Percentiles rank a stretch among this genome's conserved stretches.
Evolutionary conservation across 2,888 invertebrate genomes (phyloP).

Genomic region (Machimus rusticus): DNA sequence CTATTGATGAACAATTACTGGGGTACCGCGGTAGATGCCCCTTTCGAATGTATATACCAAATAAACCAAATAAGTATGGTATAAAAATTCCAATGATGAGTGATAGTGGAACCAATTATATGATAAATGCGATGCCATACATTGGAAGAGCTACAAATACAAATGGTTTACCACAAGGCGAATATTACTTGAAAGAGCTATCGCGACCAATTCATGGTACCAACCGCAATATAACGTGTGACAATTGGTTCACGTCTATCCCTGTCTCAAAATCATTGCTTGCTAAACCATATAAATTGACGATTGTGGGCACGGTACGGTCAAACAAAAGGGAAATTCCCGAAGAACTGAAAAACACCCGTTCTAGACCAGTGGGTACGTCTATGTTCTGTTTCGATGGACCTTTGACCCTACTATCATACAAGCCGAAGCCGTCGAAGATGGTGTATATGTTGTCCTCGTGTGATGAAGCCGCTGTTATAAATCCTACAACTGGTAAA

Average conservation of each 20-base stretch:
- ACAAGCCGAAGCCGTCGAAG: constrained; percentile 12
- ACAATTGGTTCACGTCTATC: constrained; percentile 42
- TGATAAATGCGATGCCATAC: constrained; percentile 40
- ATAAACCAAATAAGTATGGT: constrained; percentile 45
- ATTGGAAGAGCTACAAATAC: constrained; percentile 43
- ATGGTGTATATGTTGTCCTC: constrained; percentile 43
- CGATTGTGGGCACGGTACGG: constrained; percentile 39
- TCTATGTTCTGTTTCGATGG: constrained; percentile 44
- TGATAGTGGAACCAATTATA: constrained; percentile 42
- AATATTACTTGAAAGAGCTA: constrained; percentile 47
- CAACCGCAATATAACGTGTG: constrained; percentile 45
- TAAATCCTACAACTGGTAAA: not conserved
- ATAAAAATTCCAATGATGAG: constrained; percentile 46
- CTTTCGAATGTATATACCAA: constrained; percentile 44
- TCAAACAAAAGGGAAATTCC: constrained; percentile 46
- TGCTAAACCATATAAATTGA: constrained; percentile 42
- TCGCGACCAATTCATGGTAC: constrained; percentile 51
- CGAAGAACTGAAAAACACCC: constrained; percentile 38
- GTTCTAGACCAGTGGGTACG: constrained; percentile 41
- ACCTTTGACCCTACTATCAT: constrained; percentile 24
- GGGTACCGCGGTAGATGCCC: constrained; percentile 43
- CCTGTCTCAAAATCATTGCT: constrained; percentile 40
- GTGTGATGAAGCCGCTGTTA: constrained; percentile 42
- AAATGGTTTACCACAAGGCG: constrained; percentile 40
- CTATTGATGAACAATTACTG: constrained; percentile 47